Evolutionary conservation across 2,888 invertebrate genomes (phyloP).

Genomic region (Apamea monoglypha): DNA sequence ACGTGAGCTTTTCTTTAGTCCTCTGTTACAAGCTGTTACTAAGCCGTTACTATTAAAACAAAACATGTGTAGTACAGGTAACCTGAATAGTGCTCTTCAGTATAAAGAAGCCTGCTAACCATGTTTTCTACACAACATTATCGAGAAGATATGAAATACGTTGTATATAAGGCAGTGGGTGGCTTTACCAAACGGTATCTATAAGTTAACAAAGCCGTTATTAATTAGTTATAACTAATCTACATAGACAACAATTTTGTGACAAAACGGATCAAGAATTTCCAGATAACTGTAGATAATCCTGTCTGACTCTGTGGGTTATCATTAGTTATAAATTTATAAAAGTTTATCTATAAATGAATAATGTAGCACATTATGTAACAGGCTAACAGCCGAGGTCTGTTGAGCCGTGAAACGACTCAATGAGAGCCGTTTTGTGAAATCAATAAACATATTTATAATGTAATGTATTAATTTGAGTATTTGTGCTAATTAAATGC

Average conservation of each 20-base stretch:
- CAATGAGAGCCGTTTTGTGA: constrained; percentile 25
- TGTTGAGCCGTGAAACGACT: constrained; percentile 35
- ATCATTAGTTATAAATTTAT: constrained; percentile 50
- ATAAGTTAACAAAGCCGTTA: neutral
- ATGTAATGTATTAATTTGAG: constrained; percentile 48
- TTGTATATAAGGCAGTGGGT: neutral
- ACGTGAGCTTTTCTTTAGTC: neutral
- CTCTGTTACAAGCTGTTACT: neutral
- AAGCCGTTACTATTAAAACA: no score
- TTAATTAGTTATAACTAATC: neutral
- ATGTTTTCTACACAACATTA: neutral
- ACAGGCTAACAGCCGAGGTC: constrained; percentile 41
- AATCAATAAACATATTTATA: constrained; percentile 51
- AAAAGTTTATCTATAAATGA: constrained; percentile 53
- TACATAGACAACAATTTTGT: constrained; percentile 15
- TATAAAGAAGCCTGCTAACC: neutral
- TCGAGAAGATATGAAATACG: neutral
- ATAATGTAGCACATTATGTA: constrained; percentile 32
- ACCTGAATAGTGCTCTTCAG: neutral
- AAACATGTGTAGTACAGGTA: neutral
- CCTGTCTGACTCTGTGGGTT: constrained; percentile 49
- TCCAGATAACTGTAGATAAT: constrained; percentile 57
- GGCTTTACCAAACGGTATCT: neutral
- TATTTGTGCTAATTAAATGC: constrained; percentile 45
- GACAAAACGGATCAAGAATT: constrained; percentile 59